Evolutionary conservation across 2,888 invertebrate species (phyloP), one percentile per base, ranked within the genome.

Genomic region (Chaetogeoica ovagalla): DNA sequence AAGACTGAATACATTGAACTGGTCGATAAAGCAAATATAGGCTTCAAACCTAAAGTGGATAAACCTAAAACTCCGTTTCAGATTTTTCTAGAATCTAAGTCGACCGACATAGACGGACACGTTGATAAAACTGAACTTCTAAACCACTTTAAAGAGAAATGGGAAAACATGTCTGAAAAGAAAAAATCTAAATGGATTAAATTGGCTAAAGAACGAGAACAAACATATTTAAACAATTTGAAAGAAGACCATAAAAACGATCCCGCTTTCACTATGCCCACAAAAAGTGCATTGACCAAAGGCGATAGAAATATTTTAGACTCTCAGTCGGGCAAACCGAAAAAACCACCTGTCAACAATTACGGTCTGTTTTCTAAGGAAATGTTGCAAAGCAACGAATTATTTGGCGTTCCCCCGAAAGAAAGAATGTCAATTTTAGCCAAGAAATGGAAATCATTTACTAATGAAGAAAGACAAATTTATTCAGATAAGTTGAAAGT

Each of bases 181-280:
- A 81, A 81, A 63, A 82, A 82, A 81, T 76, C 74, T 30, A 68
- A 70, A 17, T 82, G 82, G 81, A 82, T 82, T 43, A 75, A 81
- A 81, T 70, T 74, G 13, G 82, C 82, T 9, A 75, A 82, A 19
- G 70, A 81, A 57, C 66, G 79, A 60, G 82, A 82, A 69, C 66
- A 82, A 6, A 21, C 11, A 70, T 81, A 81, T 55, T 63, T 79
- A 63, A 74, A 37, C 13, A 77, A 72, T 70, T 15, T 82, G 21
- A 75, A 72, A 59, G 82, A 82, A 72, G 79, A 81, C 21, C 65
- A 82, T 30, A 75, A 71, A 62, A 72, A 82, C 60, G 81, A 82
- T 60, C 82, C 82, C 43, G 81, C 69, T 57, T 82, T 81, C 62
- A 63, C 57, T 19, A 66, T 74, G 69, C 82, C 82, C 8, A 55